phyloP scores from a whole-genome alignment of 1,140 invertebrate genomes.

The Propsilocerus akamusi region DNA sequence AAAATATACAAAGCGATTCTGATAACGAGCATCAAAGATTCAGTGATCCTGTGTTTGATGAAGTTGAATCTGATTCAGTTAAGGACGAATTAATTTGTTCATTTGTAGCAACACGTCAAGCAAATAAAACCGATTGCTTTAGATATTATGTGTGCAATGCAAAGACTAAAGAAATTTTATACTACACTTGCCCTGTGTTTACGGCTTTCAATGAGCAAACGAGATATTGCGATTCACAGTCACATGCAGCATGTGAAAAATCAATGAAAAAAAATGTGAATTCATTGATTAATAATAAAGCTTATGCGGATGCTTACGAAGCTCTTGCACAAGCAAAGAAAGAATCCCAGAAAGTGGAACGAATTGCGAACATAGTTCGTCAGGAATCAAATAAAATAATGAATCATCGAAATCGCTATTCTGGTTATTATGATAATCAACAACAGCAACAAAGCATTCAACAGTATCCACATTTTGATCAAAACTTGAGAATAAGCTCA shows the following conservation, averaged over 20 bases:
- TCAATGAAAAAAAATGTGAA: neutral
- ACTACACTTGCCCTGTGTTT: conserved; percentile 27
- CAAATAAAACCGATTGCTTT: conserved; percentile 27
- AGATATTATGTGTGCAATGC: conserved; percentile 31
- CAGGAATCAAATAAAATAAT: neutral
- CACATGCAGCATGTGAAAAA: conserved; percentile 19
- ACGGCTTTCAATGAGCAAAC: conserved; percentile 28
- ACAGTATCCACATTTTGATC: neutral
- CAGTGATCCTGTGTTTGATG: neutral
- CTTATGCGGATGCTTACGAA: neutral
- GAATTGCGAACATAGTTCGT: neutral
- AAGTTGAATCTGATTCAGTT: neutral
- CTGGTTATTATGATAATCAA: neutral
- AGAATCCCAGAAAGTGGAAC: neutral
- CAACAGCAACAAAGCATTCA: neutral
- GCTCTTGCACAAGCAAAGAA: neutral
- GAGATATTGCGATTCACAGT: conserved; percentile 25
- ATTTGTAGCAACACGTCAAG: conserved; percentile 14
- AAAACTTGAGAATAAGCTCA: neutral
- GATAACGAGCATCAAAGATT: neutral
- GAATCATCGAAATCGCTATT: neutral
- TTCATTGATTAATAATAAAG: neutral
- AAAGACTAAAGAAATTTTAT: conserved; percentile 21
- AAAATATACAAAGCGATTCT: neutral
- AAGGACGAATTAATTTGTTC: neutral